phyloP scores from a whole-genome alignment of 2,888 invertebrate species.

The Folsomia candida region DNA sequence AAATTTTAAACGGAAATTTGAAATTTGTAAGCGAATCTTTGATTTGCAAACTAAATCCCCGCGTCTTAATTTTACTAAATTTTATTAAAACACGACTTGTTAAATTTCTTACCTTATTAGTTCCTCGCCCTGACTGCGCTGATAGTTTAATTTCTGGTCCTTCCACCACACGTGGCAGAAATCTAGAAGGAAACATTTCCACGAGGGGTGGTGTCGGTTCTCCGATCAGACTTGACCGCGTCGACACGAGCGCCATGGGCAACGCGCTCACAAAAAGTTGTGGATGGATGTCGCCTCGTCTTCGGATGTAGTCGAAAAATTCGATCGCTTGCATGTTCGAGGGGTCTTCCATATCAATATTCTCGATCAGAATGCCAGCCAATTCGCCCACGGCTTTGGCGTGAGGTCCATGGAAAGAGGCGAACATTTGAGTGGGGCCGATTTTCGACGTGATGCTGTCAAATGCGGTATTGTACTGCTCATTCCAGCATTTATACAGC shows the following conservation, averaged over 20 bases:
- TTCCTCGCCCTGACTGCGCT: not conserved
- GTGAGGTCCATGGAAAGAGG: not conserved
- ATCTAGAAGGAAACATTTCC: not conserved
- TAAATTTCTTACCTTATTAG: not conserved
- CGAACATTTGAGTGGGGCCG: not conserved
- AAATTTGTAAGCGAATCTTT: too few species aligned
- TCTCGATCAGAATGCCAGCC: not conserved
- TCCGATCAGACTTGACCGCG: not conserved
- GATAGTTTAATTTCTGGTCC: not conserved
- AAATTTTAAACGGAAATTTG: too few species aligned
- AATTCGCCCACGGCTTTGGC: not conserved
- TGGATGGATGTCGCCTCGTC: not conserved
- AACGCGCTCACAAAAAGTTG: not conserved
- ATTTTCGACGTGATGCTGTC: not conserved
- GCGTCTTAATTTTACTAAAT: too few species aligned
- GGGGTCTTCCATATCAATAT: not conserved
- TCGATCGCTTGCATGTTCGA: not conserved
- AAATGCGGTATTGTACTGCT: not conserved
- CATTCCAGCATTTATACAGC: too few species aligned
- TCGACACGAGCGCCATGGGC: not conserved
- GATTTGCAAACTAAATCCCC: too few species aligned
- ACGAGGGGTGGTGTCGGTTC: not conserved
- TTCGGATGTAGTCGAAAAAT: not conserved
- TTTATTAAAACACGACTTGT: not conserved
- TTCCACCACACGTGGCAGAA: not conserved